phyloP scores from a whole-genome alignment of 2,888 invertebrate genomes.

The Drosophila monieri region DNA sequence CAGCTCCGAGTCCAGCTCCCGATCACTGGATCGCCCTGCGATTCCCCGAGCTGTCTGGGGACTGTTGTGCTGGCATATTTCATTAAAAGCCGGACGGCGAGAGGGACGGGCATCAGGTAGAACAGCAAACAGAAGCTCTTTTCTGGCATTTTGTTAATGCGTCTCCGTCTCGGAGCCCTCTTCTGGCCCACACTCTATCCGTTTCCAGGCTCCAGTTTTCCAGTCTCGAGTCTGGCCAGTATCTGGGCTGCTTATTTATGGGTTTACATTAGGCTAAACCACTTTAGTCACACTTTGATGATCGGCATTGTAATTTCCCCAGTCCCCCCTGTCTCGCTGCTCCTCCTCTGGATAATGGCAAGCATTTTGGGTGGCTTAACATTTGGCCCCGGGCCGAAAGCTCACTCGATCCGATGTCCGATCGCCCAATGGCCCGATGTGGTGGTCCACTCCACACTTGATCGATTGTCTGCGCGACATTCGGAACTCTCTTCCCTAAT shows the following conservation, averaged over 20 bases:
- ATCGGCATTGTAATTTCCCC: constrained; percentile 67
- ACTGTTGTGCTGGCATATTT: constrained; percentile 70
- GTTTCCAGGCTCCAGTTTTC: constrained; percentile 13
- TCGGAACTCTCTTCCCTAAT: constrained; percentile 40
- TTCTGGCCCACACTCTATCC: constrained; percentile 1
- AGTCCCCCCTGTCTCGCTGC: background rate
- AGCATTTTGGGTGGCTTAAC: constrained; percentile 68
- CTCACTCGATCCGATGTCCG: constrained; percentile 25
- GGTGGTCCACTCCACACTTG: constrained; percentile 61
- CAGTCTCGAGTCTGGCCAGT: constrained; percentile 30
- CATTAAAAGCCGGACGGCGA: constrained; percentile 62
- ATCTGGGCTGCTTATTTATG: constrained; percentile 77
- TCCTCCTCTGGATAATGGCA: constrained; percentile 55
- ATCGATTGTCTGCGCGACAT: constrained; percentile 57
- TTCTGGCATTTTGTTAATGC: constrained; percentile 79
- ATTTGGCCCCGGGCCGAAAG: constrained; percentile 42
- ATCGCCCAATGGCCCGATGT: constrained; percentile 34
- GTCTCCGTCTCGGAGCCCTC: constrained; percentile 56
- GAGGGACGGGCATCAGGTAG: constrained; percentile 32
- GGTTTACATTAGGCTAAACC: constrained; percentile 83
- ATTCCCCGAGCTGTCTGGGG: constrained; percentile 31
- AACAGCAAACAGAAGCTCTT: constrained; percentile 81
- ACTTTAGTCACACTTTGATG: constrained; percentile 83
- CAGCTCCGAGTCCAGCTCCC: constrained; percentile 12
- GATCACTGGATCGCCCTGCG: constrained; percentile 29